Base-by-base conservation (phyloP, 2,888 invertebrate species). In the Drosophila histrio region DNA sequence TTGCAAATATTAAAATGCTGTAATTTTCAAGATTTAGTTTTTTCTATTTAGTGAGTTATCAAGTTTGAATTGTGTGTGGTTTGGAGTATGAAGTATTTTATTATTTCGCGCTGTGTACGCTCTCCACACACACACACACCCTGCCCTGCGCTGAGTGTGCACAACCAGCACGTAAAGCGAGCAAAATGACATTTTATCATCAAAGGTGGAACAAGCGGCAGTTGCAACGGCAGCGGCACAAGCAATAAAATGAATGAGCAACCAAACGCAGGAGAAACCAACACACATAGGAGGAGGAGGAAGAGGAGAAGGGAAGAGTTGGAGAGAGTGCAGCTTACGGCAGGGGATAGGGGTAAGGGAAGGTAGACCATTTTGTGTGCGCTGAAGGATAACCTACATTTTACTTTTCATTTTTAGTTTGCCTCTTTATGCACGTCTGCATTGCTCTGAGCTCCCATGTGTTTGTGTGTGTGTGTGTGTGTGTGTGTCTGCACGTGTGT, bases 171-270 rank as follows among this genome's bases (percentile, higher is more conserved):
- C 86, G 83, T 87, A 87, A 84, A 82, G 24, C 86, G 78, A 83
- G 81, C 77, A 81, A 88, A 86, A 88, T 84, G 85, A 88, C 88
- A 88, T 87, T 88, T 86, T 87, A 88, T 78, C 87, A 88, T 87
- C 87, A 87, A 88, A 88, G 89, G 83, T 88, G 77, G 87, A 72
- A 69, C 77, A 73, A 76, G 62, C 66, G 62, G 56, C 47, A 72
- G 68, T 73, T 58, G 63, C 77, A n/a, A n/a, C n/a, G n/a, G n/a
- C n/a, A n/a, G n/a, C n/a, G n/a, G n/a, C n/a, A n/a, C n/a, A 72
- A 72, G 70, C 67, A 82, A 73, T 70, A 80, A 79, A 77, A 79
- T 72, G 77, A 72, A 77, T 77, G 74, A 73, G 73, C 73, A 68
- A 59, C 64, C 69, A 47, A 73, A 71, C 47, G 64, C 41, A 73